Base-by-base conservation (phyloP, 1,140 invertebrate genomes). In the Heliothis virescens region DNA sequence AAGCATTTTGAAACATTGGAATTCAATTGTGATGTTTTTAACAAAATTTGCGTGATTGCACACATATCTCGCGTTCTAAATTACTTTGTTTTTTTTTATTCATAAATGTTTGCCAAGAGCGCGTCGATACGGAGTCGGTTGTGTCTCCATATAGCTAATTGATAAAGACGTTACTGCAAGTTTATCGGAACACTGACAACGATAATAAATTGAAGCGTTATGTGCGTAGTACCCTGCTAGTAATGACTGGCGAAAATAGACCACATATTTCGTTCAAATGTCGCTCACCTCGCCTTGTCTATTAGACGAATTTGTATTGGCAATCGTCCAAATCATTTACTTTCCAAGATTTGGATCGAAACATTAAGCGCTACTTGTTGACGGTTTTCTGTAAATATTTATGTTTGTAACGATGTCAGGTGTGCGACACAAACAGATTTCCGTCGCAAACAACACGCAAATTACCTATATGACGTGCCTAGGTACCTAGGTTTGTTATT, bases 181-280 rank as follows among this genome's bases (percentile, higher is more conserved):
- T 65, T 76, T 65, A 65, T 59, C 59, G 16, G 57, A 41, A 62
- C 53, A 29, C 48, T 15, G 13, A 72, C 52, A 60, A 60, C 71
- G 16, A 48, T 74, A 74, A 59, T 74, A 74, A n/a, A 74, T 48
- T 74, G 55, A 74, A 60, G 12, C 72, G 72, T 72, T 72, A 71
- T 74, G 55, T 81, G 73, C 73, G 80, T 83, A 76, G 71, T 79
- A 67, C 79, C 76, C 79, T 78, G 79, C 71, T 77, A 60, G 69
- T 88, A 89, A 91, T 88, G 87, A 87, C 80, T 83, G 79, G 84
- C 85, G 47, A 86, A 93, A 92, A 92, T 91, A 92, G 90, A 74
- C 50, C 63, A 53, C 67, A 89, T 87, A 84, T 86, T 87, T 84
- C 87, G 81, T 85, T 83, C 73, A 78, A 87, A 91, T 91, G 92